Conservation (phyloP, 2,113 vertebrate species). For the Antechinus flavipes region DNA sequence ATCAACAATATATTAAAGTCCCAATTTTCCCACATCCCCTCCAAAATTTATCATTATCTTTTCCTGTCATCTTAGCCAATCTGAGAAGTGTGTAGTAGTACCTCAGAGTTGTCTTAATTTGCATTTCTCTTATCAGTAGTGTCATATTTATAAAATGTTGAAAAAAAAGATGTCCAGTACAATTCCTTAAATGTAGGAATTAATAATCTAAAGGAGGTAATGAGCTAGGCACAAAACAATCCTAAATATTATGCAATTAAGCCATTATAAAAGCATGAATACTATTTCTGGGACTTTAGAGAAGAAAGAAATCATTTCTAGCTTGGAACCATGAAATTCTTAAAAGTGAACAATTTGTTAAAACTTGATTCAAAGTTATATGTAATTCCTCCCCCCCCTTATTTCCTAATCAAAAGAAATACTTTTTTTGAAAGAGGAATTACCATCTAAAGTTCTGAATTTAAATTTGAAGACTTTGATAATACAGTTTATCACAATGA, state of each 20-base stretch:
- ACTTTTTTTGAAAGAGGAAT: slow-evolving; percentile 66
- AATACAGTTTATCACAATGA: slow-evolving; percentile 53
- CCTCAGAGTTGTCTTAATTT: too few relatives aligned
- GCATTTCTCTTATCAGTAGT: too few relatives aligned
- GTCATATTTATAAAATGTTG: background rate
- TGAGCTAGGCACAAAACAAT: background rate
- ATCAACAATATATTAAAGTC: too few relatives aligned
- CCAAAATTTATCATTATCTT: too few relatives aligned
- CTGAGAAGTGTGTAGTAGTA: too few relatives aligned
- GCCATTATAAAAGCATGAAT: background rate
- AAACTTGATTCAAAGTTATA: background rate
- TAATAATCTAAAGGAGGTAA: background rate
- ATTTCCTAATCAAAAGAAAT: background rate
- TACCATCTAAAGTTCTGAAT: slow-evolving; percentile 68
- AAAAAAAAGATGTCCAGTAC: background rate
- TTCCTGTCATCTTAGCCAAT: too few relatives aligned
- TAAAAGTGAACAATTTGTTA: background rate
- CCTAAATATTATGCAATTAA: background rate
- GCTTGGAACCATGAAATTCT: background rate
- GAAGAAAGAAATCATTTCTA: background rate
- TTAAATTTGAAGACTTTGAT: slow-evolving; percentile 58
- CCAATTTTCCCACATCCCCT: too few relatives aligned
- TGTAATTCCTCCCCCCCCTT: background rate
- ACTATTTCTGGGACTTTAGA: background rate
- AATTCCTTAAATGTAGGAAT: background rate